phyloP scores from a whole-genome alignment of 2,797 vertebrate species.

The Xenentodon cancila region DNA sequence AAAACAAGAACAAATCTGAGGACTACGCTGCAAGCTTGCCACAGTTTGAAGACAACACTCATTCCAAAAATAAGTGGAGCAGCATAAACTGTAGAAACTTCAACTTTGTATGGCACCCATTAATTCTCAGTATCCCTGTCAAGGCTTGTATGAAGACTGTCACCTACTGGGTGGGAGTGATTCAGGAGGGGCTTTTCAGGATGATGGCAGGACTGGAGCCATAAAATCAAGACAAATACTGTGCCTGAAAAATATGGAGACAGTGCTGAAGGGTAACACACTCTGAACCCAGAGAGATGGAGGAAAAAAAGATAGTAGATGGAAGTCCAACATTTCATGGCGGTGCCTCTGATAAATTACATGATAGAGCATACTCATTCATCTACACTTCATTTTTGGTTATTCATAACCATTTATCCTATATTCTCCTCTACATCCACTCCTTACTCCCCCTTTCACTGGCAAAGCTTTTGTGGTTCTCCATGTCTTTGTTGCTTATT shows the following conservation, averaged over 20 bases:
- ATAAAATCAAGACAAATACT: constrained; percentile 12
- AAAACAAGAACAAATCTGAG: constrained; percentile 1
- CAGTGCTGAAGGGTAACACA: neutral
- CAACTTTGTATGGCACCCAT: neutral
- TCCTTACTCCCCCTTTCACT: too few species aligned
- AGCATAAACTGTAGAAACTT: constrained; percentile 9
- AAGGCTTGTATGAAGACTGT: constrained; percentile 6
- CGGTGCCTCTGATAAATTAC: neutral
- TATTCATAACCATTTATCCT: too few species aligned
- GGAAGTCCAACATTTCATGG: neutral
- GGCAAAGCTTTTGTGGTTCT: too few species aligned
- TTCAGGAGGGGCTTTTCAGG: constrained; percentile 12
- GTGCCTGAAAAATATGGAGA: constrained; percentile 10
- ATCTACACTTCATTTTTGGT: neutral
- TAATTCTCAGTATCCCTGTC: neutral
- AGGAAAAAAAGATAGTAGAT: neutral
- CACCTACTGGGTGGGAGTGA: constrained; percentile 5
- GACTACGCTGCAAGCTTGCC: neutral
- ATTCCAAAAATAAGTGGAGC: constrained; percentile 5
- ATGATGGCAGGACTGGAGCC: neutral
- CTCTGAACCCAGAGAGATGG: neutral
- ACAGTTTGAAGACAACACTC: neutral
- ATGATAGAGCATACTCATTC: neutral
- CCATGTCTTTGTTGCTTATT: too few species aligned
- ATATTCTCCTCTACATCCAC: too few species aligned